Percentiles rank a stretch among this genome's conserved stretches.
Conservation (phyloP, 2,888 invertebrate species). For the Beris chalybata region DNA sequence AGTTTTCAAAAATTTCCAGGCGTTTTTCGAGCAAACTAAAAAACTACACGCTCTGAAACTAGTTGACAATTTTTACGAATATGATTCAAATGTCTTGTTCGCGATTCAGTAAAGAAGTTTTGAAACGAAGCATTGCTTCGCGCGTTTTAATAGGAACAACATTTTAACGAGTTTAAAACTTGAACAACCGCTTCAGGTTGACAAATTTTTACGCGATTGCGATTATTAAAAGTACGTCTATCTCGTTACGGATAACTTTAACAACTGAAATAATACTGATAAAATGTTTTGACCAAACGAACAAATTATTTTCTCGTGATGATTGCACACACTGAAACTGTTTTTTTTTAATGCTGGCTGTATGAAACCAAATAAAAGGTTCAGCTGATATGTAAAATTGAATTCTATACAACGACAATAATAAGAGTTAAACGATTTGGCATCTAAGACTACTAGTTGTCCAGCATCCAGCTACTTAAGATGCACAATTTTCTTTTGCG, state of each 20-base stretch:
- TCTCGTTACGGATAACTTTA: slow-evolving; percentile 24
- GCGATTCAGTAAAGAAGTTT: slow-evolving; percentile 53
- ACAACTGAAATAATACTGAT: slow-evolving; percentile 21
- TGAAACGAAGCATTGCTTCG: slow-evolving; percentile 57
- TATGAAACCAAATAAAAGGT: no score
- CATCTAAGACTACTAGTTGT: no score
- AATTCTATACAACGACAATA: not conserved
- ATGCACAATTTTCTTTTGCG: no score
- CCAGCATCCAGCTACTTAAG: no score
- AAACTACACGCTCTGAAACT: slow-evolving; percentile 11
- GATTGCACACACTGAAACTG: no score
- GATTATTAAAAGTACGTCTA: slow-evolving; percentile 22
- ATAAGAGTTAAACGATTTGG: no score
- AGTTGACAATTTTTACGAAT: no score
- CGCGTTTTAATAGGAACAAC: slow-evolving; percentile 53
- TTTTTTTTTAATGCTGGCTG: no score
- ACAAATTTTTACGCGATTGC: slow-evolving; percentile 30
- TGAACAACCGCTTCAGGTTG: slow-evolving; percentile 36
- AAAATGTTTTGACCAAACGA: slow-evolving; percentile 19
- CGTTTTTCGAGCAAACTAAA: slow-evolving; percentile 23
- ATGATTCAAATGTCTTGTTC: not conserved
- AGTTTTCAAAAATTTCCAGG: not conserved
- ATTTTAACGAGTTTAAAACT: slow-evolving; percentile 43
- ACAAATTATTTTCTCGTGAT: not conserved
- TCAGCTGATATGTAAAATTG: not conserved